Percentiles rank a stretch among this genome's conserved stretches.
These are phyloP conservation scores for Phalanger gymnotis DNA, from an alignment of 2,797 vertebrate genomes.

Conservation along the genomic window DNA sequence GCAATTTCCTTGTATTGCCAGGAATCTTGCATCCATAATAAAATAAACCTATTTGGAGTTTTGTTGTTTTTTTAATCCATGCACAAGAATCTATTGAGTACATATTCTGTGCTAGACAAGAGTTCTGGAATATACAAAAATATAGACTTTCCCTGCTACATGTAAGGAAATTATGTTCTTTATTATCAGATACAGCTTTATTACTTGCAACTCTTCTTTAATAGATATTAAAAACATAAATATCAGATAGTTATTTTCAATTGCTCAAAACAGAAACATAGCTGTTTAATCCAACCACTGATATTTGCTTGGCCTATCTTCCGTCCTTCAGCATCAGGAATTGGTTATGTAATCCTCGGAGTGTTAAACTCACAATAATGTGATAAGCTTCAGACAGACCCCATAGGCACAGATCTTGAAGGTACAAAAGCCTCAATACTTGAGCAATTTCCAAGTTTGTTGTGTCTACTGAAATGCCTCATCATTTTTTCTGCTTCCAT, in stretches of 20 bases:
- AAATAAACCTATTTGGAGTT: not conserved
- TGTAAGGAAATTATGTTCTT: not conserved
- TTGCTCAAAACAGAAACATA: not conserved
- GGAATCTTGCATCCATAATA: not conserved
- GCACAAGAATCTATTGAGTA: not conserved
- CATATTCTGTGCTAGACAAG: not conserved
- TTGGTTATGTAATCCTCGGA: not conserved
- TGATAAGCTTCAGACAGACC: not conserved
- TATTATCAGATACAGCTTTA: not conserved
- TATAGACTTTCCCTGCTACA: not conserved
- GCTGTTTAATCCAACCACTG: not conserved
- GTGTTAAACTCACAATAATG: not conserved
- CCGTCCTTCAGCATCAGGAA: not conserved
- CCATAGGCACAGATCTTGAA: not conserved
- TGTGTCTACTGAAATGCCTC: slow-evolving; percentile 6
- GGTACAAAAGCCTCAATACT: not conserved
- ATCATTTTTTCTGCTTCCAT: slow-evolving; percentile 31
- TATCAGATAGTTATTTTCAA: not conserved
- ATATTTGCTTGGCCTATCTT: not conserved
- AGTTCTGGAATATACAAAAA: not conserved
- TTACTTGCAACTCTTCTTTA: not conserved
- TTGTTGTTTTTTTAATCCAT: not conserved
- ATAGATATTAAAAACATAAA: not conserved
- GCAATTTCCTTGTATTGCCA: not conserved
- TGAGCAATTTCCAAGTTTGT: not conserved